Base-by-base conservation (phyloP, 2,113 vertebrate genomes). In the Apteryx owenii region DNA sequence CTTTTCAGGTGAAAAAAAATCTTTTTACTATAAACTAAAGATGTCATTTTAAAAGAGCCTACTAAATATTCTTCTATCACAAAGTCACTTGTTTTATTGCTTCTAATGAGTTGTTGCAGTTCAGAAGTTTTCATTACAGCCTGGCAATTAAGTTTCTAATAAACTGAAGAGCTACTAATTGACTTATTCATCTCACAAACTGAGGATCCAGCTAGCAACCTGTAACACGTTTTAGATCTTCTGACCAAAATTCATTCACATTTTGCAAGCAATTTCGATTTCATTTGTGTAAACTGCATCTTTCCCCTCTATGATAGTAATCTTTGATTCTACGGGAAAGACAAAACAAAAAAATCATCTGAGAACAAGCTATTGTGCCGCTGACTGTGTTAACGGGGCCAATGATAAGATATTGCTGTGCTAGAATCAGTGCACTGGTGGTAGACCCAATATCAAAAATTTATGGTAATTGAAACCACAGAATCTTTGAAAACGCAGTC, bases 401-500 rank as follows among this genome's bases (percentile, higher is more conserved):
- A 72, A 89, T 26, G 91, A 90, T 88, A 97, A 98, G 81, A 97
- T 86, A 96, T 5, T 92, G 88, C 97, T 96, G 81, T 85, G 73
- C 90, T 95, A 90, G 96, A 98, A 96, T 94, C 80, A n/a, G 69
- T 60, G 70, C 87, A 86, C 69, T 2, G 2, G 81, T 90, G 95
- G 76, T 89, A 89, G 94, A 96, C 89, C 88, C 97, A 97, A 93
- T 98, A 98, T 98, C 91, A 98, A 98, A 98, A 98, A 98, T 98
- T 94, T 98, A 99, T 98, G 98, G 96, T 98, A 98, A 99, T 98
- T 98, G 98, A 99, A 99, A 98, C 97, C 97, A 97, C 96, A 98
- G 96, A 98, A 99, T 98, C 98, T 98, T 98, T 99, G 97, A 97
- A 98, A 99, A 99, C 91, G 95, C 97, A 98, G 98, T 98, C 98